Base-by-base conservation (phyloP, 2,888 invertebrate genomes). In the Eumacrocentrus americanus region DNA sequence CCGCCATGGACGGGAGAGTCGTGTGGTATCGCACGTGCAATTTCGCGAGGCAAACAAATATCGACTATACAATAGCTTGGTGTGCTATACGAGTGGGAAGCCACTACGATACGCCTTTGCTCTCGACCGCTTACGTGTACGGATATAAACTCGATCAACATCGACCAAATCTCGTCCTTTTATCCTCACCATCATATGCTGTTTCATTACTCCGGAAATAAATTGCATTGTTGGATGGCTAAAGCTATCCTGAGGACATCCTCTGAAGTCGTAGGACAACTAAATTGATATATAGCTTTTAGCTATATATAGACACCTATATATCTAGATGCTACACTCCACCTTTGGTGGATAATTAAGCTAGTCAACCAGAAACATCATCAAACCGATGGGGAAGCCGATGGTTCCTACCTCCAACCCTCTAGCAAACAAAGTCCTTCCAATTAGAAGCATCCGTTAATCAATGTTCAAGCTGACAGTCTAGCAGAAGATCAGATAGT, bases 21-120 rank as follows among this genome's bases (percentile, higher is more conserved):
- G 55, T 51, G 53, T 53, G 58, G 38, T 63, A 56, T 63, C 60
- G 64, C 60, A 65, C 62, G 60, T 61, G 62, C 66, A 63, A 67
- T 66, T 65, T 63, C 60, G 61, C 62, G 58, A 60, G 54, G 63
- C 59, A 66, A 66, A 67, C 67, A 67, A 66, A 66, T 67, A 65
- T 66, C 60, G 55, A 58, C 55, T 54, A 9, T 9, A 61, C 59
- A 62, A 64, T 64, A 61, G 62, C 51, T 58, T 58, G 34, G 60
- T 20, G 42, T 56, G n/a, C n/a, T n/a, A n/a, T 54, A 48, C 48
- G 48, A 25, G 50, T 14, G 57, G 51, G 23, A 7, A 25, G 22
- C 29, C 37, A 38, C 9, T 9, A 29, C 51, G 38, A 42, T 42
- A 53, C 25, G 53, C 40, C 38, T 53, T 53, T 40, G 25, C 29